Evolutionary conservation across 2,888 invertebrate species (phyloP).

Genomic region (Corbicula japonica): DNA sequence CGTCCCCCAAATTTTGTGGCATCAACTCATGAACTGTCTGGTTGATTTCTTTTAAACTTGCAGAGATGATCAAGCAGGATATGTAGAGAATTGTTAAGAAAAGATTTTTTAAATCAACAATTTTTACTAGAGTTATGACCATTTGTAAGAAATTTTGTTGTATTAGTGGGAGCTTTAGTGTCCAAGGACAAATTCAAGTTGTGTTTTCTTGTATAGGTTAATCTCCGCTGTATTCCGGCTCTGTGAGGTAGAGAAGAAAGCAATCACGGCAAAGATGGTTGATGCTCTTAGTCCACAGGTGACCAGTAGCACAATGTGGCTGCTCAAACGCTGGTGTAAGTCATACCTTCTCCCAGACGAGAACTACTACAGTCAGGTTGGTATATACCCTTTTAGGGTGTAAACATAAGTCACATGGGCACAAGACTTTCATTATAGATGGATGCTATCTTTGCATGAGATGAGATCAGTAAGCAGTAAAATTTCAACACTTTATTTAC

Average conservation of each 20-base stretch:
- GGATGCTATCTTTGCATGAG: no score
- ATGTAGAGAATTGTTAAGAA: no score
- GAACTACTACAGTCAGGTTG: constrained; percentile 89
- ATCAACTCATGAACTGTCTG: no score
- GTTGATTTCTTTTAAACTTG: no score
- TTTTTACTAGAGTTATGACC: background rate
- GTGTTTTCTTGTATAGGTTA: constrained; percentile 87
- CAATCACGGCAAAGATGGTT: constrained; percentile 90
- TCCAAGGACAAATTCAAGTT: background rate
- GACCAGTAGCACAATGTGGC: constrained; percentile 92
- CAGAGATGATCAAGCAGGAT: no score
- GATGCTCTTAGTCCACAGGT: constrained; percentile 93
- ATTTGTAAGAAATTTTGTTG: background rate
- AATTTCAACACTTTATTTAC: no score
- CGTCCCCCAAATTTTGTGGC: no score
- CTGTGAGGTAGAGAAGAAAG: constrained; percentile 92
- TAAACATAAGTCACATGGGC: no score
- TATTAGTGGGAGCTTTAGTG: background rate
- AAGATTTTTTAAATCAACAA: no score
- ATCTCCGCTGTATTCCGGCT: constrained; percentile 91
- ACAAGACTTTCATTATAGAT: no score
- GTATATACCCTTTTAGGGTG: constrained; percentile 29
- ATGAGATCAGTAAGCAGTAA: no score
- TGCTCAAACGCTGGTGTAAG: constrained; percentile 92
- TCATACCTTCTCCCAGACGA: constrained; percentile 91